Base-by-base conservation (phyloP, 1,140 invertebrate species). In the Cheumatopsyche charites region DNA sequence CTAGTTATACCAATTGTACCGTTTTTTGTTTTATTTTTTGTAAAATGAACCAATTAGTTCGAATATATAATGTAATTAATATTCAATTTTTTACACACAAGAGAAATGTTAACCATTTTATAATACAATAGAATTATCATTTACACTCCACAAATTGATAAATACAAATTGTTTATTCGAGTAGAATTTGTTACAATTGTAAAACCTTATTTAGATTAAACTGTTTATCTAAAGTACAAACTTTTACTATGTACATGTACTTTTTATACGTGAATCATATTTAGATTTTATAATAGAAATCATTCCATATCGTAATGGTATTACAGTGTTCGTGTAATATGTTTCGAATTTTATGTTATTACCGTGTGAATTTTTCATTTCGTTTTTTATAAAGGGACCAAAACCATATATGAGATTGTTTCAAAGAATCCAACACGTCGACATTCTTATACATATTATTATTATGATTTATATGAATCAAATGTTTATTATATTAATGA, bases 191-290 rank as follows among this genome's bases (percentile, higher is more conserved):
- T 25, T 58, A 23, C 23, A 25, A 23, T 25, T 12, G 25, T 58
- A n/a, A n/a, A n/a, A 58, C 25, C 55, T 25, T 66, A 66, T 25
- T 41, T 66, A 66, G 15, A 29, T 25, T 55, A n/a, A 47, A 55
- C 66, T 68, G 49, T 68, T 68, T 68, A 68, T 68, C 66, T 13
- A 55, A 68, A 55, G 66, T 68, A 68, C 66, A 68, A 55, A 66
- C 17, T 62, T 41, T 15, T 63, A 63, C 26, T 42, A 23, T 47
- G 42, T 47, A 55, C 55, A 55, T 68, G 11, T 63, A 23, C 26
- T 63, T 55, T 58, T 23, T 67, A 67, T 67, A 49, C 43, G 13
- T 11, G 23, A 17, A 67, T 15, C 13, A 68, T 68, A 29, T 36
- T 36, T 68, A 68, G 47, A 41, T 19, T 68, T 58, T 55, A n/a